These are phyloP conservation scores for Lipotes vexillifer DNA, from an alignment of 2,113 vertebrate genomes.

Conservation along the genomic window DNA sequence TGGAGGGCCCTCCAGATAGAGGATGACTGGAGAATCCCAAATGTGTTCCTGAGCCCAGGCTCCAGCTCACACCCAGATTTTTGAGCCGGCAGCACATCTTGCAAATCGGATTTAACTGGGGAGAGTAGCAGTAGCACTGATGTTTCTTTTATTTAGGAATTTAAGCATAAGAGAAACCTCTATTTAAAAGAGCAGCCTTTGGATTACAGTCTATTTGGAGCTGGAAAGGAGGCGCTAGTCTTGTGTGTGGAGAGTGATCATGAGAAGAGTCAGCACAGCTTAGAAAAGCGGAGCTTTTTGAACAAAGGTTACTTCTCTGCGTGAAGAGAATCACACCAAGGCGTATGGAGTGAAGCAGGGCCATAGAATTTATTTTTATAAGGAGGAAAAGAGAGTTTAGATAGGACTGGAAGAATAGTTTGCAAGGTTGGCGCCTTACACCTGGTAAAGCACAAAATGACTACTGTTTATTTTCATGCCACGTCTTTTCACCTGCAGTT, in stretches of 20 bases:
- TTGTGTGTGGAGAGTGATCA: conserved; percentile 43
- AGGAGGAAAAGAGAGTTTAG: not conserved
- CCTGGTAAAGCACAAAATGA: not conserved
- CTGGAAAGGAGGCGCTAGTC: conserved; percentile 56
- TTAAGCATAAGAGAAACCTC: conserved; percentile 65
- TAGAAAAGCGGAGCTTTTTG: conserved; percentile 5
- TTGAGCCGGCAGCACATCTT: conserved; percentile 47
- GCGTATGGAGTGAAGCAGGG: not conserved
- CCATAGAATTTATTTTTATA: not conserved
- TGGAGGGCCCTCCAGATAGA: conserved; percentile 72
- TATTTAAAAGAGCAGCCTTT: conserved; percentile 67
- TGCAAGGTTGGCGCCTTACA: not conserved
- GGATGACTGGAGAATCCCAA: conserved; percentile 20
- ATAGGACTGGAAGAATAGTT: not conserved
- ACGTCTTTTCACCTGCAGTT: not conserved
- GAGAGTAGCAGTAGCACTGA: conserved; percentile 51
- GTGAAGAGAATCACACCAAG: not conserved
- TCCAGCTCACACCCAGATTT: conserved; percentile 60
- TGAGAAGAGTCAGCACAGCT: conserved; percentile 53
- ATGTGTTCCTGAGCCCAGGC: not conserved
- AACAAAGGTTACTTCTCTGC: conserved; percentile 61
- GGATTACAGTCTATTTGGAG: conserved; percentile 64
- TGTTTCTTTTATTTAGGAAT: conserved; percentile 71
- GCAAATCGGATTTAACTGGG: conserved; percentile 67
- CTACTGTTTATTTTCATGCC: not conserved